Evolutionary conservation across 2,113 vertebrate species (phyloP).

Genomic region (Sylvietta virens): DNA sequence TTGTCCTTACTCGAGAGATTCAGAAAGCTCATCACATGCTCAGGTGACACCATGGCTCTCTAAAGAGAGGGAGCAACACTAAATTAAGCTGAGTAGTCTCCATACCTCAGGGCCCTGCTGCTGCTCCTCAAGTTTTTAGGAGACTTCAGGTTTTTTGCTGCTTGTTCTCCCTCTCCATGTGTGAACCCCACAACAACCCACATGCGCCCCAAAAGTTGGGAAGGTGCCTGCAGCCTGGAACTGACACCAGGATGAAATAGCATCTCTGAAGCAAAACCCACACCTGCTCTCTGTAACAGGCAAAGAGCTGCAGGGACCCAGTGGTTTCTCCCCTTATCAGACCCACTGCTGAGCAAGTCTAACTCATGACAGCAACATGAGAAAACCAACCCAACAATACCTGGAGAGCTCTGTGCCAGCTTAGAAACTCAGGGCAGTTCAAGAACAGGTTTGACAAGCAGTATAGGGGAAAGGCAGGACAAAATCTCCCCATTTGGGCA

Average conservation of each 20-base stretch:
- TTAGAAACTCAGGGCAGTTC: background rate
- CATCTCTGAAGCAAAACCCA: background rate
- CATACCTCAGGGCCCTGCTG: background rate
- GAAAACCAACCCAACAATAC: background rate
- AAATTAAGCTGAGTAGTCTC: background rate
- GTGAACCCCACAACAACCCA: background rate
- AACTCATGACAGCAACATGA: background rate
- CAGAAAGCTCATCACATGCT: background rate
- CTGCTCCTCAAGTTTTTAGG: background rate
- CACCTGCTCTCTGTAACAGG: accelerated
- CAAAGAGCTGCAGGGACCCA: background rate
- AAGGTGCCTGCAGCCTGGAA: background rate
- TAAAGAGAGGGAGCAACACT: background rate
- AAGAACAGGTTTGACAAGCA: conserved; percentile 16
- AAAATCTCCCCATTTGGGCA: background rate
- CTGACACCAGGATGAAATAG: background rate
- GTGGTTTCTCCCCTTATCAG: background rate
- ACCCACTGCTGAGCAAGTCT: background rate
- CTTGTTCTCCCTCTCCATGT: background rate
- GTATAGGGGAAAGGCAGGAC: background rate
- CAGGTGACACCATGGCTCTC: background rate
- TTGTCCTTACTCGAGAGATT: background rate
- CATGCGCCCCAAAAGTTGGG: accelerated
- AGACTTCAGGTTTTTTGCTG: background rate
- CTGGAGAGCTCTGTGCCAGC: background rate